Base-by-base conservation (phyloP, 2,888 invertebrate genomes). In the Agrotis clavis region DNA sequence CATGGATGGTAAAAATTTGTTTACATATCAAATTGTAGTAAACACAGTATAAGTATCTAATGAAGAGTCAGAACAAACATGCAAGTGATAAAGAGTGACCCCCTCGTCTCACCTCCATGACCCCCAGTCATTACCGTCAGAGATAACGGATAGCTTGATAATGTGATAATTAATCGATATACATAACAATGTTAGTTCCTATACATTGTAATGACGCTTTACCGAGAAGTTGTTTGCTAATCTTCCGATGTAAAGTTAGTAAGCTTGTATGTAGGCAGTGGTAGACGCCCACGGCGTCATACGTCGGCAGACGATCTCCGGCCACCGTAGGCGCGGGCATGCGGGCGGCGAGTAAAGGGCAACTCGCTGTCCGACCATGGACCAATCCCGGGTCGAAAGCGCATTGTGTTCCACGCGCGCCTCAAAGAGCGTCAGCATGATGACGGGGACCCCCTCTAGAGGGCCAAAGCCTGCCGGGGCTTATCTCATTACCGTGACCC, bases 11-110 rank as follows among this genome's bases (percentile, higher is more conserved):
- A n/a, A n/a, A n/a, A n/a, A n/a, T n/a, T 18, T n/a, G 16, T 18
- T 9, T 67, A 48, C 41, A 9, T 41, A 45, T 30, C 9, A 61
- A 21, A 67, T 50, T n/a, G 11, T 19, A 50, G 54, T 56, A 25
- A 67, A 9, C 45, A 67, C 19, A 53, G 53, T 67, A n/a, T n/a
- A 53, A 56, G 25, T 67, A n/a, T n/a, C n/a, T n/a, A 47, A 35
- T n/a, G 9, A 68, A 35, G 45, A 25, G 41, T 53, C 62, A 50
- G 25, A 50, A 69, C 65, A 71, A 68, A 77, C 53, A 65, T 54
- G 35, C 50, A 56, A 50, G 53, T 67, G 78, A 78, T 82, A 80
- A 69, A 53, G 45, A 53, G 66, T 63, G 79, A 81, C 60, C 68
- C 56, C 66, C 50, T 41, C 50, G 30, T 51, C 4, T 62, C 62